Evolutionary conservation across 2,888 invertebrate genomes (phyloP), one percentile per base, ranked within the genome.

Genomic region (Platerodrilus igneus): DNA sequence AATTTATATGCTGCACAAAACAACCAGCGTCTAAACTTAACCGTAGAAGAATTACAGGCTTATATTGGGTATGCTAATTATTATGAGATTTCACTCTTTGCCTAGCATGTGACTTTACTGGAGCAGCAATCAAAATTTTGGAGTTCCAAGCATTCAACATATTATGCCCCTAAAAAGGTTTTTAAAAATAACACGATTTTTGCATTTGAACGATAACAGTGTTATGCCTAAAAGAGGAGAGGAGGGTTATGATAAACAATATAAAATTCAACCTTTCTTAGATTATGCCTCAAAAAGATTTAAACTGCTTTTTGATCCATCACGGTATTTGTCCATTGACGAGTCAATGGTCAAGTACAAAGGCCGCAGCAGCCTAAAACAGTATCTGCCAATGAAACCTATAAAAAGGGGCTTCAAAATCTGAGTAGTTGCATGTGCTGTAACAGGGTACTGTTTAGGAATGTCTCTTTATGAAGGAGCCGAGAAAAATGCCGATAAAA

Each of bases 231-330:
- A n/a, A n/a, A n/a, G n/a, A n/a, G n/a, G n/a, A n/a, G n/a, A 18
- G 9, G 21, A 16, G 13, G 19, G 28, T 22, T 48, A 26, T 39
- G 45, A 44, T 22, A 35, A 36, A 19, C 19, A 43, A 9, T 36
- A 43, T 33, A 49, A 42, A 34, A 15, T 48, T 3, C 37, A 45
- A 8, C 28, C 40, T 9, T 23, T 38, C 11, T 3, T 38, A 8
- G 23, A 28, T 18, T 15, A 23, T 31, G 6, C 10, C 3, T 16
- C 13, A 2, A 32, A 32, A 10, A 20, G 21, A 13, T 40, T 35
- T 28, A 6, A n/a, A 11, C 17, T 25, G 10, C 13, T 25, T 7
- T 33, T 38, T 14, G 17, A 21, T 35, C 40, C 34, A 5, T 27
- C 21, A 18, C n/a, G 27, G 4, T 26, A 11, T 26, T 11, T 26